Evolutionary conservation across 2,888 invertebrate genomes (phyloP).

Genomic region (Gryllus longicercus): DNA sequence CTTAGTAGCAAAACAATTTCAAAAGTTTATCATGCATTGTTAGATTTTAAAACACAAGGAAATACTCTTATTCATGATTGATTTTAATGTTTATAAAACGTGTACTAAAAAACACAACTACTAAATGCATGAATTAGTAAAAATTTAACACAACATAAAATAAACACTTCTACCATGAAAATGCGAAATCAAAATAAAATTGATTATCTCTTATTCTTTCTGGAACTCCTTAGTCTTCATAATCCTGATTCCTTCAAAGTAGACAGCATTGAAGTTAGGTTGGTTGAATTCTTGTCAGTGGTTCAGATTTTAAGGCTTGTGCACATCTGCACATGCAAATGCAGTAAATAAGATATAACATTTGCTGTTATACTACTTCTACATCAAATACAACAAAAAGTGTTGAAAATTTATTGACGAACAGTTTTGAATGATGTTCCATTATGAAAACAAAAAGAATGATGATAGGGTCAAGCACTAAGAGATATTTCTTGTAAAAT

Average conservation of each 20-base stretch:
- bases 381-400: too few species aligned
- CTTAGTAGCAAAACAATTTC: too few species aligned
- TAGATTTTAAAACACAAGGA: too few species aligned
- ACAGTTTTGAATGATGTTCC: too few species aligned
- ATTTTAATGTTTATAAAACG: background rate
- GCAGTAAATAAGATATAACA: too few species aligned
- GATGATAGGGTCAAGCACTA: too few species aligned
- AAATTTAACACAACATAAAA: background rate
- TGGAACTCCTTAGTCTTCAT: background rate
- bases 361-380: too few species aligned
- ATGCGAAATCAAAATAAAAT: background rate
- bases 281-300: background rate
- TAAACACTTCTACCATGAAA: slow-evolving; percentile 2
- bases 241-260: background rate
- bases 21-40: too few species aligned
- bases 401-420: too few species aligned
- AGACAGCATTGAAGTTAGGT: background rate
- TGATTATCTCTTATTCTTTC: background rate
- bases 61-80: too few species aligned
- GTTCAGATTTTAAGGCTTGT: background rate
- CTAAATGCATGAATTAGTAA: background rate
- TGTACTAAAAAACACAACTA: background rate
- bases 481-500: too few species aligned
- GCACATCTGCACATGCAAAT: background rate
- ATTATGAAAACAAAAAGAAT: too few species aligned